Evolutionary conservation across 2,888 invertebrate genomes (phyloP).

Genomic region (Drosophila helvetica): DNA sequence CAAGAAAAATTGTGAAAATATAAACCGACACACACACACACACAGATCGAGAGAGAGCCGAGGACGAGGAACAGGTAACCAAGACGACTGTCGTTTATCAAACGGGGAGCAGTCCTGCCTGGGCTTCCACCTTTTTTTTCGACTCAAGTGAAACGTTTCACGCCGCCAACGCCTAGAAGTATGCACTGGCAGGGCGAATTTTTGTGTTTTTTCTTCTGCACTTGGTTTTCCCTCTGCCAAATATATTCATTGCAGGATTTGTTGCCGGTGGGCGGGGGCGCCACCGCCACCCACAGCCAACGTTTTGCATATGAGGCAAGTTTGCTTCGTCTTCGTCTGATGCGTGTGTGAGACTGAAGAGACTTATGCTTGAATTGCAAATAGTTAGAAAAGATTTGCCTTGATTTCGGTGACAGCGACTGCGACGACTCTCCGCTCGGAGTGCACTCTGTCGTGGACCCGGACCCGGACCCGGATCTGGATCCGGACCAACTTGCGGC

Average conservation of each 20-base stretch:
- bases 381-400: conserved; percentile 82
- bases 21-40: conserved; percentile 63
- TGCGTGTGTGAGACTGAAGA: conserved; percentile 37
- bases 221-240: conserved; percentile 61
- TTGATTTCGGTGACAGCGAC: conserved; percentile 52
- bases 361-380: conserved; percentile 82
- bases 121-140: conserved; percentile 13
- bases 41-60: conserved; percentile 16
- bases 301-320: conserved; percentile 63
- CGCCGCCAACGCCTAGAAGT: conserved; percentile 77
- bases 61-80: conserved; percentile 19
- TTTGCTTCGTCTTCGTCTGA: conserved; percentile 11
- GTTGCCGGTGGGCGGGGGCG: conserved; percentile 58
- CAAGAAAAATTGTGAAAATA: conserved; percentile 70
- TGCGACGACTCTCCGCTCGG: conserved; percentile 48
- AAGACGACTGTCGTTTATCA: conserved; percentile 68
- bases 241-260: conserved; percentile 83
- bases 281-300: neutral
- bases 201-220: conserved; percentile 39
- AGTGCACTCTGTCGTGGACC: conserved; percentile 39
- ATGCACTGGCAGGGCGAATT: conserved; percentile 48
- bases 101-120: conserved; percentile 31
- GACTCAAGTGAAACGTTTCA: conserved; percentile 62
- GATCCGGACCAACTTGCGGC: conserved; percentile 28
- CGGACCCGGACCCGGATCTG: conserved; percentile 21